Conservation (phyloP, 2,113 vertebrate genomes). For the Ceyx cyanopectus region DNA sequence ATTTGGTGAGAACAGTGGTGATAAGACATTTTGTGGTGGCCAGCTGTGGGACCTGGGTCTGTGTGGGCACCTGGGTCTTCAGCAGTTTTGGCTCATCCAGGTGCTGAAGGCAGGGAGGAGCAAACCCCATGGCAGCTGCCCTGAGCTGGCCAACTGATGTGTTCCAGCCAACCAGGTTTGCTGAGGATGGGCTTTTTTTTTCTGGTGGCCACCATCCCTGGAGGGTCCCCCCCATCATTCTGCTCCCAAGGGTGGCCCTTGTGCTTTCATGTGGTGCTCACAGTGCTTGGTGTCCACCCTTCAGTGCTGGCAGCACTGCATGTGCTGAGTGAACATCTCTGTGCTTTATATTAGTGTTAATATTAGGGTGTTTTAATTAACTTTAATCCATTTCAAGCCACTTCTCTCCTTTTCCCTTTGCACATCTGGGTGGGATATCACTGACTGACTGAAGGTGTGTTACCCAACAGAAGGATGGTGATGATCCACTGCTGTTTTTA, state of each 20-base stretch:
- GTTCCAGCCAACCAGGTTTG: neutral
- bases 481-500: too few species aligned
- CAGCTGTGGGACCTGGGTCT: neutral
- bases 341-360: neutral
- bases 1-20: neutral
- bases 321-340: neutral
- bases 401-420: neutral
- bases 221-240: neutral
- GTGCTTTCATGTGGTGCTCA: neutral
- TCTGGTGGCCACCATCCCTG: neutral
- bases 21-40: neutral
- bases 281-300: neutral
- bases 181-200: neutral
- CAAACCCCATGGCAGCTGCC: neutral
- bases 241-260: neutral
- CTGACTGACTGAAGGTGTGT: neutral
- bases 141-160: neutral
- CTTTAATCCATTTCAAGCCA: neutral
- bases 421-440: neutral
- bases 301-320: neutral
- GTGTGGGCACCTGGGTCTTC: neutral
- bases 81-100: neutral
- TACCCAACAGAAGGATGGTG: neutral
- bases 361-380: neutral
- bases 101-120: neutral